Evolutionary conservation across 2,113 vertebrate species (phyloP).

Genomic region (Kobus ellipsiprymnus): DNA sequence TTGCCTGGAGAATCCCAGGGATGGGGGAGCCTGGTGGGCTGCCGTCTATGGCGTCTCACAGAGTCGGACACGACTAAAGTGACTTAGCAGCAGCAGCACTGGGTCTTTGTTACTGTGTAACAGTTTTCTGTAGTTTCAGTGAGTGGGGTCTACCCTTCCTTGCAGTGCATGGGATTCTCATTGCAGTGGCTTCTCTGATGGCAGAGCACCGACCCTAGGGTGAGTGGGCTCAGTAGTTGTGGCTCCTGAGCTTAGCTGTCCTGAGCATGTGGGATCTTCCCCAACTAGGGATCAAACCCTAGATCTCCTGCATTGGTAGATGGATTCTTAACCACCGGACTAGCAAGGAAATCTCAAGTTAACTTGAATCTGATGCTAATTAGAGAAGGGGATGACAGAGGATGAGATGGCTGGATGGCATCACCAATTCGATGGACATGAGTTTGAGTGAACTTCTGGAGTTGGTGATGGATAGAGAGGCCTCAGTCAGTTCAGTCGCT

Average conservation of each 20-base stretch:
- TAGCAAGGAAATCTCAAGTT: not conserved
- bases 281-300: not conserved
- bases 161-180: not conserved
- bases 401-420: too few relatives aligned
- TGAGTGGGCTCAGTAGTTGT: not conserved
- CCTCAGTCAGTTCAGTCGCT: too few relatives aligned
- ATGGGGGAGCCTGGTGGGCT: too few relatives aligned
- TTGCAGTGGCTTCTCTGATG: not conserved
- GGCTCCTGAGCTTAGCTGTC: not conserved
- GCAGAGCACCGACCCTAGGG: not conserved
- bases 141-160: not conserved
- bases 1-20: too few relatives aligned
- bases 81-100: not conserved
- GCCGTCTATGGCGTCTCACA: too few relatives aligned
- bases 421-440: too few relatives aligned
- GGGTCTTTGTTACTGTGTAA: not conserved
- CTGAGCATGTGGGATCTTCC: not conserved
- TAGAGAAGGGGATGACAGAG: not conserved
- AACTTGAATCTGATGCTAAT: not conserved
- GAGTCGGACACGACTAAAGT: rapidly evolving
- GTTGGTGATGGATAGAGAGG: too few relatives aligned
- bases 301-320: not conserved
- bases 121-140: not conserved
- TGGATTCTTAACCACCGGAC: not conserved
- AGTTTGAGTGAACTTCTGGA: too few relatives aligned